These are phyloP conservation scores for Ciconia boyciana DNA, from an alignment of 2,113 vertebrate species.

Conservation along the genomic window DNA sequence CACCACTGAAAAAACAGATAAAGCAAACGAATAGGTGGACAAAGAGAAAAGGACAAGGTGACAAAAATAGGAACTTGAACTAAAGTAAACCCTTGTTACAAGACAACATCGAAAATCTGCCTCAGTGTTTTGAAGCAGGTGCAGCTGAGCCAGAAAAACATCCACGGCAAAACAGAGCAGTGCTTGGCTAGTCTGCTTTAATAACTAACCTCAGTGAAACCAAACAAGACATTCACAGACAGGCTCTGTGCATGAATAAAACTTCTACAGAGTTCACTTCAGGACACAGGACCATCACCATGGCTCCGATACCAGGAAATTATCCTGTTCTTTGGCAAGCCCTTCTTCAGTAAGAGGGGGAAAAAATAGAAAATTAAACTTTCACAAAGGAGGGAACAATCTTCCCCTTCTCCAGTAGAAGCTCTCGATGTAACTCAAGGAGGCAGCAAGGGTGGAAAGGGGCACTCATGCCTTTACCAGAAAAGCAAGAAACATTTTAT, in stretches of 20 bases:
- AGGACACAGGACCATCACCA: neutral
- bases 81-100: neutral
- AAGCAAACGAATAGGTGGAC: neutral
- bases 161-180: neutral
- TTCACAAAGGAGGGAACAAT: neutral
- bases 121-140: neutral
- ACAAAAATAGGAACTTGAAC: neutral
- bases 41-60: neutral
- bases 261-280: neutral
- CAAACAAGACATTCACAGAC: neutral
- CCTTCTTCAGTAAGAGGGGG: neutral
- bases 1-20: neutral
- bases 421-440: neutral
- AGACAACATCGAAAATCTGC: neutral
- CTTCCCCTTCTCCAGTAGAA: neutral
- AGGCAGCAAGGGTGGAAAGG: neutral
- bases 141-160: neutral
- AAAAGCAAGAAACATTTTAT: slow-evolving; percentile 28
- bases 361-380: neutral
- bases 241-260: neutral
- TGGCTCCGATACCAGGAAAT: neutral
- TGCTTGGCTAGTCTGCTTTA: neutral
- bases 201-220: neutral
- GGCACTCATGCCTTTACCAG: neutral
- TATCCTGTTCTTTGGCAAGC: neutral